Evolutionary conservation across 1,140 invertebrate genomes (phyloP).

Genomic region (Pteromalus puparum): DNA sequence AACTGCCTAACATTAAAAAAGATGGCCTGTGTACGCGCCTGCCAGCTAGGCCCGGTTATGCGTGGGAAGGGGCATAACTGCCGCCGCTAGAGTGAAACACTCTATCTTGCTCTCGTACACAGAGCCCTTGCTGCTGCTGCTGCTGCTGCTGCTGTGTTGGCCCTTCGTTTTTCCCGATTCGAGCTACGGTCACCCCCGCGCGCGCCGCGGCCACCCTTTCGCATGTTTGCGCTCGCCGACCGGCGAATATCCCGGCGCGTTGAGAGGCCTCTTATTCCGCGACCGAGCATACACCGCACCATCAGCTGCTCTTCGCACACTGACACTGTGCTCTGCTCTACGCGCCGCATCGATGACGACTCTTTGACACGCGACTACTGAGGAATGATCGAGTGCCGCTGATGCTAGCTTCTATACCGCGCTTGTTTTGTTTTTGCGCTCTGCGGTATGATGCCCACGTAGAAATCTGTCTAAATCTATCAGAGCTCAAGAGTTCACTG

Average conservation of each 20-base stretch:
- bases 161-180: constrained; percentile 43
- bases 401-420: constrained; percentile 26
- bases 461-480: constrained; percentile 19
- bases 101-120: not conserved
- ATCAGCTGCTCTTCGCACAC: not conserved
- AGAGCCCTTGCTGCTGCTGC: not conserved
- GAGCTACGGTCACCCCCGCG: not conserved
- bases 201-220: not conserved
- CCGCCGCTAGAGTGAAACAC: constrained; percentile 27
- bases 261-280: constrained; percentile 20
- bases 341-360: constrained; percentile 30
- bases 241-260: not conserved
- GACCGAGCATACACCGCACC: not conserved
- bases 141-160: not conserved
- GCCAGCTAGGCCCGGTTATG: constrained; percentile 21
- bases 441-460: not conserved
- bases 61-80: constrained; percentile 10
- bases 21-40: constrained; percentile 72
- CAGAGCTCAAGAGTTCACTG: not conserved
- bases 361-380: not conserved
- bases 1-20: constrained; percentile 77
- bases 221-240: not conserved
- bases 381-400: constrained; percentile 31
- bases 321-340: not conserved
- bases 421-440: not conserved